These are phyloP conservation scores for Fabriciana adippe DNA, from an alignment of 2,888 invertebrate genomes.

Conservation along the genomic window DNA sequence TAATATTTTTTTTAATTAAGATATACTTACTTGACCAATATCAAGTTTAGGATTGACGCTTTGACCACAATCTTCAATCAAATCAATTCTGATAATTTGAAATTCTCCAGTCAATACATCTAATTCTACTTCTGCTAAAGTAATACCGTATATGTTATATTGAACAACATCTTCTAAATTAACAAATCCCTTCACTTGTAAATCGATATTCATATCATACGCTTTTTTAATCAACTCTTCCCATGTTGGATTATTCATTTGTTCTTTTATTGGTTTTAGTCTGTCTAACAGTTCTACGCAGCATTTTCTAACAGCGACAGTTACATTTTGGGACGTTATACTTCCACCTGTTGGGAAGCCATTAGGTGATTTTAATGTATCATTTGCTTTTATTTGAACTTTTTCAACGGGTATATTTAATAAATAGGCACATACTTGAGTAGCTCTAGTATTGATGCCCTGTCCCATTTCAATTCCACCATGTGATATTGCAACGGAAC, in stretches of 20 bases:
- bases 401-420: conserved; percentile 84
- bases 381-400: conserved; percentile 85
- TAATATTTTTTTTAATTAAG: no score
- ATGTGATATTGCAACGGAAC: conserved; percentile 84
- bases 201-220: conserved; percentile 45
- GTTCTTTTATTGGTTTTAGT: conserved; percentile 63
- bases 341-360: conserved; percentile 85
- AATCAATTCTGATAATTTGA: conserved; percentile 81
- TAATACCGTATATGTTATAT: conserved; percentile 76
- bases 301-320: conserved; percentile 74
- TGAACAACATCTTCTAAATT: conserved; percentile 40
- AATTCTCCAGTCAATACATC: conserved; percentile 87
- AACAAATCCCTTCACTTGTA: conserved; percentile 52
- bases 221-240: conserved; percentile 72
- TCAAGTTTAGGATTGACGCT: conserved; percentile 85
- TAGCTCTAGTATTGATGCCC: conserved; percentile 86
- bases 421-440: conserved; percentile 84
- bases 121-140: conserved; percentile 85
- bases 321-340: conserved; percentile 84
- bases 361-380: conserved; percentile 84
- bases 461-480: conserved; percentile 87
- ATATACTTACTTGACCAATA: conserved; percentile 83
- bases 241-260: conserved; percentile 69
- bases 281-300: conserved; percentile 70
- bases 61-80: conserved; percentile 84